These are phyloP conservation scores for Cantharis lateralis DNA, from an alignment of 2,888 invertebrate genomes.

Conservation along the genomic window DNA sequence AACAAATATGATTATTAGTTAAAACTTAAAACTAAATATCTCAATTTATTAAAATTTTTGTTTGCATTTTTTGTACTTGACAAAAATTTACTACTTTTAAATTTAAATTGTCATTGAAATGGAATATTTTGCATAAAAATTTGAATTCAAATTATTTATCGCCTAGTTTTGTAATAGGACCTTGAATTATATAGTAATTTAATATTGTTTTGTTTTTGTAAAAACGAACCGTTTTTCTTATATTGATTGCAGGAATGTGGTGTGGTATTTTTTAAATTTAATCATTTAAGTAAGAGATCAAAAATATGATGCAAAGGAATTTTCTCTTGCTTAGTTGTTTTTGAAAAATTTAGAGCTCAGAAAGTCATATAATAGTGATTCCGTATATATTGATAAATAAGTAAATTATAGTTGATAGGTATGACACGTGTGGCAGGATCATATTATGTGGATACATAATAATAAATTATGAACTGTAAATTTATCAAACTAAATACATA, in stretches of 20 bases:
- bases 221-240: neutral
- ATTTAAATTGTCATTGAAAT: neutral
- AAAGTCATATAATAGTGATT: too few species aligned
- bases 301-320: too few species aligned
- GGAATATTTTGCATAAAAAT: neutral
- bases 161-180: neutral
- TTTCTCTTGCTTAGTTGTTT: too few species aligned
- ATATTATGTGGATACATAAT: too few species aligned
- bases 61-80: neutral
- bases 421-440: too few species aligned
- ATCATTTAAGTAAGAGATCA: neutral
- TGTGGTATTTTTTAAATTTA: slow-evolving; percentile 10
- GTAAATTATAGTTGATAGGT: too few species aligned
- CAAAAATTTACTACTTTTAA: neutral
- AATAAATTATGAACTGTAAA: too few species aligned
- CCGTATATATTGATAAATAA: too few species aligned
- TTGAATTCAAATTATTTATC: neutral
- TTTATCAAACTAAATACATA: too few species aligned
- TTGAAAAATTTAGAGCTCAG: too few species aligned
- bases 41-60: neutral
- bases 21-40: too few species aligned
- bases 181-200: neutral
- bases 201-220: neutral
- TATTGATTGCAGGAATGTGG: neutral
- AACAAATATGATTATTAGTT: too few species aligned